These are phyloP conservation scores for Erythrocercus mccallii DNA, from an alignment of 2,113 vertebrate species.

Conservation along the genomic window DNA sequence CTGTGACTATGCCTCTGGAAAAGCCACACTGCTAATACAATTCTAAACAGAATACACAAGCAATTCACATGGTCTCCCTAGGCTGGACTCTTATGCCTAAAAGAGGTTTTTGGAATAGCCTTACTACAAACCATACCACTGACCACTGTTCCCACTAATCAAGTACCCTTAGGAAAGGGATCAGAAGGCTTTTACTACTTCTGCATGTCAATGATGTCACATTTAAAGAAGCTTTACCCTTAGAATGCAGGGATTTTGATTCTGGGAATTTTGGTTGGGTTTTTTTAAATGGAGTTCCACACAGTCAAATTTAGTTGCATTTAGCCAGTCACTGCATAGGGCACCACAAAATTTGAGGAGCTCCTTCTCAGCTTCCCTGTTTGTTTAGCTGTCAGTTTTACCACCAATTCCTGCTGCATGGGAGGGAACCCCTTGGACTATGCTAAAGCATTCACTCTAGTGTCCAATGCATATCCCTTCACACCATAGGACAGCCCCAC, in stretches of 20 bases:
- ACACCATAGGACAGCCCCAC: neutral
- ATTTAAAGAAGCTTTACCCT: neutral
- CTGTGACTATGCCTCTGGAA: neutral
- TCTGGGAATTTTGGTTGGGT: neutral
- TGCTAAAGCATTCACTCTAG: neutral
- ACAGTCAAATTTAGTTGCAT: neutral
- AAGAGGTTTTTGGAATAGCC: neutral
- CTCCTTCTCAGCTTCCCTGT: neutral
- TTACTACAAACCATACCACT: neutral
- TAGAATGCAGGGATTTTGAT: neutral
- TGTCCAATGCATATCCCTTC: neutral
- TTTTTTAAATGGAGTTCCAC: neutral
- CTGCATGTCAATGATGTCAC: neutral
- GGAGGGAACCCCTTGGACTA: accelerated
- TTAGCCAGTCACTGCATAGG: neutral
- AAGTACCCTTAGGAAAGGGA: neutral
- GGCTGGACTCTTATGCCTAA: neutral
- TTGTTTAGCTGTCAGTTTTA: neutral
- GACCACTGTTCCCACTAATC: neutral
- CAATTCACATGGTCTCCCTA: neutral
- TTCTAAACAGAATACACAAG: neutral
- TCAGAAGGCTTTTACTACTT: neutral
- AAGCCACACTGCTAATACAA: neutral
- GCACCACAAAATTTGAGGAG: neutral
- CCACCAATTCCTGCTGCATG: neutral